phyloP scores from a whole-genome alignment of 2,888 invertebrate genomes.

The Piscicola geometra region DNA sequence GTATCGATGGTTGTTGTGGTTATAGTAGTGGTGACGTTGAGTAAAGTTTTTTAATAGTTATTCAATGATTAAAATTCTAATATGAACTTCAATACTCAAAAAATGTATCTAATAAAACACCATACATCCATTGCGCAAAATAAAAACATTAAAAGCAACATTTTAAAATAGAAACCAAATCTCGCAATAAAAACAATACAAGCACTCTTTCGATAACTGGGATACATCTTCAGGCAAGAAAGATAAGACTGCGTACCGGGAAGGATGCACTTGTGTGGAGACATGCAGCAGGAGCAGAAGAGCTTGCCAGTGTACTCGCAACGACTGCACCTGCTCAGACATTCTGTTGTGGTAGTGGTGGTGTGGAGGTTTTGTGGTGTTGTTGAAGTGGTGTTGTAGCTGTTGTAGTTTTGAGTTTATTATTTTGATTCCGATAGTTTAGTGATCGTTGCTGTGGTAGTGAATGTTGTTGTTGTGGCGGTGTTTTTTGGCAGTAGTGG shows the following conservation, averaged over 20 bases:
- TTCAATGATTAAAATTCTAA: too few species aligned
- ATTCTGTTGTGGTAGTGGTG: slow-evolving; percentile 54
- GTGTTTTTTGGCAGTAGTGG: too few species aligned
- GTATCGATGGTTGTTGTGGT: too few species aligned
- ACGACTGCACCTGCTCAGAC: slow-evolving; percentile 71
- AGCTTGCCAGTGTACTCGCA: slow-evolving; percentile 78
- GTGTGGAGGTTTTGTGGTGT: not conserved
- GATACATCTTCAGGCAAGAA: too few species aligned
- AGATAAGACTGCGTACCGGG: slow-evolving; percentile 52
- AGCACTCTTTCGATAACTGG: not conserved
- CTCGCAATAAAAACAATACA: not conserved
- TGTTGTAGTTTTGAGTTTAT: not conserved
- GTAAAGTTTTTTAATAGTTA: too few species aligned
- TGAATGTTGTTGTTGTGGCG: not conserved
- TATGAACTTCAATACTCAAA: too few species aligned
- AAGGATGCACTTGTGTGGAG: slow-evolving; percentile 69
- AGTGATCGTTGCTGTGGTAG: not conserved
- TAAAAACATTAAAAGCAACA: not conserved
- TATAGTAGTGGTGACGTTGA: too few species aligned
- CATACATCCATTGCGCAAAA: too few species aligned
- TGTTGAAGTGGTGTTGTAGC: not conserved
- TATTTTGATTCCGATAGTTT: not conserved
- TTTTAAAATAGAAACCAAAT: not conserved
- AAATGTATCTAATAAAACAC: too few species aligned
- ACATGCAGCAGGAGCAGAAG: slow-evolving; percentile 81